Evolutionary conservation across 1,140 invertebrate genomes (phyloP).

Genomic region (Condylostylus longicornis): DNA sequence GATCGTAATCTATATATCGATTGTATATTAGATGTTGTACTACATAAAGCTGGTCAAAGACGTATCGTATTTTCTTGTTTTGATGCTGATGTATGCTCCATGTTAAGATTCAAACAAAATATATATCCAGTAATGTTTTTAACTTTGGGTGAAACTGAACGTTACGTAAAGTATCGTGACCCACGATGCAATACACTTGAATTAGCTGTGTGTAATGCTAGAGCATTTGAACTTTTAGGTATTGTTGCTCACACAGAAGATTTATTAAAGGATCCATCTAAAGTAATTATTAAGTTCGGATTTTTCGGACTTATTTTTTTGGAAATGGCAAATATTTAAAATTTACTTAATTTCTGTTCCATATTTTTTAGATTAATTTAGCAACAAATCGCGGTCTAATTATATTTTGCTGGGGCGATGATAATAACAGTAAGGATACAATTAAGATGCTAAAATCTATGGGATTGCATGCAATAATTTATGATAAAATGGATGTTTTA

Average conservation of each 20-base stretch:
- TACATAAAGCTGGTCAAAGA: conserved; percentile 58
- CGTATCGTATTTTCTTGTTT: conserved; percentile 87
- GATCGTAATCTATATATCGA: conserved; percentile 86
- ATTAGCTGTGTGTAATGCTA: conserved; percentile 67
- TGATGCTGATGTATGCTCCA: conserved; percentile 85
- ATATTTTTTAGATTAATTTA: conserved; percentile 43
- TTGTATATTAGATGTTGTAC: conserved; percentile 57
- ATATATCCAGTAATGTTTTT: conserved; percentile 89
- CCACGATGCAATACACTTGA: conserved; percentile 64
- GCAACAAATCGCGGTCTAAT: conserved; percentile 63
- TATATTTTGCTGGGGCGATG: conserved; percentile 92
- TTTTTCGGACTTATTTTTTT: no score
- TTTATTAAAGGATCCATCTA: conserved; percentile 62
- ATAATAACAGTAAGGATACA: conserved; percentile 78
- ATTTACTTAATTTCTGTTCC: neutral
- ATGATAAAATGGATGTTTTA: conserved; percentile 77
- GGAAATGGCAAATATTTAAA: neutral
- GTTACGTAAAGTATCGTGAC: conserved; percentile 71
- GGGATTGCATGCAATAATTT: conserved; percentile 84
- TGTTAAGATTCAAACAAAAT: conserved; percentile 86
- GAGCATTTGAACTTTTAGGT: conserved; percentile 64
- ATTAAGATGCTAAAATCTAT: conserved; percentile 73
- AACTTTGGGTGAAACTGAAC: conserved; percentile 66
- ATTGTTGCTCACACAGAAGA: conserved; percentile 87
- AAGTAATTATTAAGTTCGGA: conserved; percentile 39